phyloP scores from a whole-genome alignment of 23 tunicate genomes.

The Phallusia fumigata region DNA sequence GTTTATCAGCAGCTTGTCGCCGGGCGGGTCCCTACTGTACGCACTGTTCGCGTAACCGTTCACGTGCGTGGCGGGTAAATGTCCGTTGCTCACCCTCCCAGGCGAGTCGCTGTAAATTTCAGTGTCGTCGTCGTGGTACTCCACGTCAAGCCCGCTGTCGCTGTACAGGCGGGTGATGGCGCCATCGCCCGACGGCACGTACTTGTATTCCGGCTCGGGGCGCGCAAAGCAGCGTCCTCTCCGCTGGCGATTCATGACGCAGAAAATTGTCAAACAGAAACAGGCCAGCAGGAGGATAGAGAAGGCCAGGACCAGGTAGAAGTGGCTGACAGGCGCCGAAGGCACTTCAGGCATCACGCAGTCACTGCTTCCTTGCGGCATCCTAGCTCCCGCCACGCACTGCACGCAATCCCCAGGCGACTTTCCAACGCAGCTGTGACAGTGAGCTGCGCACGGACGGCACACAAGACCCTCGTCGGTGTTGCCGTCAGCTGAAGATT shows the following conservation, averaged over 20 bases:
- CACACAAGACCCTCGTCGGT: constrained; percentile 32
- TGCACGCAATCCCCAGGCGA: constrained; percentile 36
- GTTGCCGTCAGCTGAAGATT: neutral
- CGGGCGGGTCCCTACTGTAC: neutral
- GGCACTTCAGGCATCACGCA: neutral
- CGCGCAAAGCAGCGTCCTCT: neutral
- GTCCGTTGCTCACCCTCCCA: neutral
- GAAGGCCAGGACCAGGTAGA: constrained; percentile 19
- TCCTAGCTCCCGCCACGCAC: constrained; percentile 47
- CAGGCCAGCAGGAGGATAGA: constrained; percentile 20
- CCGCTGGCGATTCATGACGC: neutral
- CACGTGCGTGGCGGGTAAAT: neutral
- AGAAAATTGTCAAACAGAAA: constrained; percentile 8
- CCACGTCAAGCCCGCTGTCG: neutral
- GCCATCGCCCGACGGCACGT: constrained; percentile 60
- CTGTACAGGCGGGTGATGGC: neutral
- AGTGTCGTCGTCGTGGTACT: constrained; percentile 32
- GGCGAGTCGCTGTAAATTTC: neutral
- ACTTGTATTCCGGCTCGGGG: constrained; percentile 37
- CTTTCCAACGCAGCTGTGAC: constrained; percentile 56
- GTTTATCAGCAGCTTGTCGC: neutral
- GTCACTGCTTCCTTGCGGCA: neutral
- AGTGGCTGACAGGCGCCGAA: neutral
- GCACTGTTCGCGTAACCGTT: constrained; percentile 5
- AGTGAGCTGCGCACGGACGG: constrained; percentile 46